Evolutionary conservation across 2,797 vertebrate species (phyloP).

Genomic region (Rhabdophis nuchalis): DNA sequence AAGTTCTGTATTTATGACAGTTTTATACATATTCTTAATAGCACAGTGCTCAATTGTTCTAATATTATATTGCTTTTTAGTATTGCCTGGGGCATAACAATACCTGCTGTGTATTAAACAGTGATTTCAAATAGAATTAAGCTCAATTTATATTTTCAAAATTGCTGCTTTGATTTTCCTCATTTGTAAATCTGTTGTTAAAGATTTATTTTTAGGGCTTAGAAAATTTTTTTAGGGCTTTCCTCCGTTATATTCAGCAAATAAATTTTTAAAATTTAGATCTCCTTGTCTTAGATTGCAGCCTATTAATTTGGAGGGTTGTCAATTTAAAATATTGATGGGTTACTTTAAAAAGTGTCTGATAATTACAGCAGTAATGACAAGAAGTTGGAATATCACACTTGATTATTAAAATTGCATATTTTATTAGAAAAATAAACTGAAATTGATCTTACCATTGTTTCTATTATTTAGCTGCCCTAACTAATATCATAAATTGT

Average conservation of each 20-base stretch:
- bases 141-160: neutral
- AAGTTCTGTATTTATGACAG: neutral
- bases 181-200: neutral
- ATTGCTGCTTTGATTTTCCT: neutral
- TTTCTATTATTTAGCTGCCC: neutral
- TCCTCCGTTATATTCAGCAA: neutral
- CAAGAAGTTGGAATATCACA: slow-evolving; percentile 5
- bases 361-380: neutral
- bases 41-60: neutral
- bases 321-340: neutral
- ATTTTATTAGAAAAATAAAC: slow-evolving; percentile 32
- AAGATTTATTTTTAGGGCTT: neutral
- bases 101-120: neutral
- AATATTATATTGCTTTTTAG: slow-evolving; percentile 6
- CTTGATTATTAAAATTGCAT: slow-evolving; percentile 7
- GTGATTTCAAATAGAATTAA: slow-evolving; percentile 17
- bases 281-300: neutral
- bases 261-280: neutral
- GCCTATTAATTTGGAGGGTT: neutral
- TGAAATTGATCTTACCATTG: slow-evolving; percentile 7
- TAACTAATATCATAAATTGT: neutral
- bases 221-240: neutral
- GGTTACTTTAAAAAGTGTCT: neutral
- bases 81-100: neutral
- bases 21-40: slow-evolving; percentile 8